Percentiles rank a stretch among this genome's conserved stretches.
Evolutionary conservation across 1,140 invertebrate species (phyloP).

Genomic region (Drosophila bocqueti): DNA sequence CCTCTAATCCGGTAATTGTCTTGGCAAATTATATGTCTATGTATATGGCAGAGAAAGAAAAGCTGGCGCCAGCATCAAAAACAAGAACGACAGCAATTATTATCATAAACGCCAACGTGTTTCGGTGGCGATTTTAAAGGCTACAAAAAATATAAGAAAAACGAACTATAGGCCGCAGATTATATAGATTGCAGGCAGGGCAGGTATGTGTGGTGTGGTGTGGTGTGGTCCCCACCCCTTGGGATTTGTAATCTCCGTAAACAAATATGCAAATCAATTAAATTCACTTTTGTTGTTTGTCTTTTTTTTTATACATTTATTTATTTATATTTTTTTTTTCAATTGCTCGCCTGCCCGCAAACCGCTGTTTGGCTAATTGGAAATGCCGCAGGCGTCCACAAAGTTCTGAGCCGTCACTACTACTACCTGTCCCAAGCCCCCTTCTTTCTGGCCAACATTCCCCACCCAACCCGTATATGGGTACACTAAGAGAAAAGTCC

Average conservation of each 20-base stretch:
- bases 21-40: conserved; percentile 61
- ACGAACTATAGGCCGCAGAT: conserved; percentile 22
- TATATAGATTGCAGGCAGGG: conserved; percentile 23
- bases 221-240: conserved; percentile 13
- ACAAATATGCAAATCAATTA: conserved; percentile 61
- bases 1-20: conserved; percentile 26
- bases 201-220: conserved; percentile 5
- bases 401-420: conserved; percentile 43
- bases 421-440: conserved; percentile 12
- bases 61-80: conserved; percentile 43
- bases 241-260: conserved; percentile 25
- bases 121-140: conserved; percentile 35
- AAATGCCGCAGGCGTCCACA: conserved; percentile 73
- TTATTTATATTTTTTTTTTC: conserved; percentile 13
- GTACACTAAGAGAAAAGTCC: not conserved
- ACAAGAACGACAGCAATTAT: conserved; percentile 33
- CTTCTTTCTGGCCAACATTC: conserved; percentile 7
- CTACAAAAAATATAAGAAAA: not conserved
- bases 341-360: conserved; percentile 25
- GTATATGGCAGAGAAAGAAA: conserved; percentile 46
- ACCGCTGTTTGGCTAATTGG: conserved; percentile 69
- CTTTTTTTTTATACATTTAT: conserved; percentile 19
- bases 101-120: conserved; percentile 60
- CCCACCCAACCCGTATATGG: not conserved
- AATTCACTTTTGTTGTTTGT: conserved; percentile 69